Percentiles rank a stretch among this genome's conserved stretches.
Conservation (phyloP, 2,888 invertebrate genomes). For the Eilema depressum region DNA sequence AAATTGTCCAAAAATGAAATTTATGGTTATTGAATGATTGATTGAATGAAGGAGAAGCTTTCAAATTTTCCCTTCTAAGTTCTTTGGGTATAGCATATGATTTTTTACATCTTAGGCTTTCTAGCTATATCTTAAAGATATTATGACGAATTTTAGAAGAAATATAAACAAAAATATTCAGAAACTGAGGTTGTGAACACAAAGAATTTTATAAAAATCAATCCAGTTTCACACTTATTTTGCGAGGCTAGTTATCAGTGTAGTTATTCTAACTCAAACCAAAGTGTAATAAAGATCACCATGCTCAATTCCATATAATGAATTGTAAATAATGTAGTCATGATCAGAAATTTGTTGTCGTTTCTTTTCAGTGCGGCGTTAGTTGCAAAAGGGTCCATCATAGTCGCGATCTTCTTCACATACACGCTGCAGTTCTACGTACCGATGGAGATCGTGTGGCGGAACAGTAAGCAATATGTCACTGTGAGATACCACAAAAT, state of each 20-base stretch:
- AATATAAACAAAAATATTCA: too few relatives aligned
- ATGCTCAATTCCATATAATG: neutral
- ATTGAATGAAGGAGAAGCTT: neutral
- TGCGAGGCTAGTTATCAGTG: too few relatives aligned
- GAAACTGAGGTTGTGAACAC: too few relatives aligned
- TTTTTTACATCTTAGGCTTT: too few relatives aligned
- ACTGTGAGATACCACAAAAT: constrained; percentile 70
- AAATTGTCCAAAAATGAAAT: neutral
- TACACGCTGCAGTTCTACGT: constrained; percentile 98
- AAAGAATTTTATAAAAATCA: too few relatives aligned
- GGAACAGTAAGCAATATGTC: constrained; percentile 86
- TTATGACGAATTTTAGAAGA: too few relatives aligned
- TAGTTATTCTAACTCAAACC: too few relatives aligned
- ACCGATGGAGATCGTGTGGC: constrained; percentile 96
- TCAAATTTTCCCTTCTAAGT: too few relatives aligned
- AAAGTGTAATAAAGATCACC: too few relatives aligned
- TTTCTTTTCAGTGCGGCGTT: constrained; percentile 89
- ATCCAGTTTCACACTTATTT: too few relatives aligned
- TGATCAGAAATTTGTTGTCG: neutral
- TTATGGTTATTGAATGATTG: neutral
- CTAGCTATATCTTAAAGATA: too few relatives aligned
- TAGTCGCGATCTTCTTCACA: constrained; percentile 96
- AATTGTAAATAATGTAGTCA: neutral
- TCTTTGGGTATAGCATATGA: too few relatives aligned
- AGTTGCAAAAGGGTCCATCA: constrained; percentile 93